Evolutionary conservation across 1,140 invertebrate species (phyloP), one percentile per base, ranked within the genome.

Genomic region (Heliothis subflexa): DNA sequence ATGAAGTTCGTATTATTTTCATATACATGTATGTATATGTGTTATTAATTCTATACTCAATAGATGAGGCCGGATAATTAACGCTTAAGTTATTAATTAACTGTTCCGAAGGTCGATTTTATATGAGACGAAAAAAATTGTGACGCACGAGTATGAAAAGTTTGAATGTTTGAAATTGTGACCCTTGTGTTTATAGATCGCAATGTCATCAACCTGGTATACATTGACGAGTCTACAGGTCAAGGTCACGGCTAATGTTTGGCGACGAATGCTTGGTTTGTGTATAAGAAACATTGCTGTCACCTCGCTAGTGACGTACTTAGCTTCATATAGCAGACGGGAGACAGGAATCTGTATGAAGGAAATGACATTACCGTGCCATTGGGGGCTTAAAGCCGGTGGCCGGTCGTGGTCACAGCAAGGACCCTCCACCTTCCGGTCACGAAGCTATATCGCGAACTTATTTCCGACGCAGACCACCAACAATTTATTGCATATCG

Each of bases 401-500:
- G 33, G 66, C 18, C 12, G 40, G 45, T 79, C 77, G 80, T 81
- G 82, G 77, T 64, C 73, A 64, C n/a, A 74, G 45, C 79, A 83
- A 83, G 82, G 79, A 75, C 81, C 79, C 62, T 57, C 18, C 45
- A 78, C 70, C 81, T 83, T 83, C 82, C 79, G 82, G 79, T 83
- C 82, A 83, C 82, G 82, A 81, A 55, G 61, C 57, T 76, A 57
- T 73, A 77, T 68, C 55, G 49, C 45, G 47, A 71, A 68, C 47
- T 75, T 75, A 83, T 83, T 83, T 83, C 82, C 82, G 82, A 79
- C 73, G 45, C 49, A 49, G 25, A 75, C 40, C 74, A 50, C 33
- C 49, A 45, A 61, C 62, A 49, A 81, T 83, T 71, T 74, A 75
- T 78, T 73, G 72, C 62, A 80, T 73, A 81, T 83, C 61, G 40